Base-by-base conservation (phyloP, 2,888 invertebrate species). In the Aethes cnicana region DNA sequence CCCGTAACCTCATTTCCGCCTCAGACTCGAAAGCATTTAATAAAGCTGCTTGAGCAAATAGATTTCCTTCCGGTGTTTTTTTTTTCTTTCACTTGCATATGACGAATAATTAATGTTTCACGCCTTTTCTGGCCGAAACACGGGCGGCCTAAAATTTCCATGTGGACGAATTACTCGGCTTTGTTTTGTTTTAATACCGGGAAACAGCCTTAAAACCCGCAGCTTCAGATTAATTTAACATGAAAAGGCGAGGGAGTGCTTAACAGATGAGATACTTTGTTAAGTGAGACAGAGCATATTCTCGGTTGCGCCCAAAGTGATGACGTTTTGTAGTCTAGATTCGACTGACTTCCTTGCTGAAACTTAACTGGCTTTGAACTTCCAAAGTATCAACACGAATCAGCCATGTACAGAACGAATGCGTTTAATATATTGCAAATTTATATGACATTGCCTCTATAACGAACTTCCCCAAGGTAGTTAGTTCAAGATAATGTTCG, bases 41-140 rank as follows among this genome's bases (percentile, higher is more conserved):
- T 43, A 37, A 44, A 30, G 50, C 37, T 50, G 23, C 50, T 50
- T 44, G 32, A 44, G 30, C 32, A 44, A 50, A 43, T 36, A 52
- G 20, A 39, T 52, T 32, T 37, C 18, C 37, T 52, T 44, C 44
- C 37, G 32, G 32, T 16, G 14, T 48, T 37, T 52, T 44, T 41
- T 37, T 37, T 44, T 37, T 36, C 9, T 35, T 42, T 49, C 35
- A 44, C 36, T 37, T 50, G 9, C 30, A 30, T 43, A 36, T 35
- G 44, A 14, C 18, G 30, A 28, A 37, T 52, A 44, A 25, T 44
- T 8, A 39, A 44, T 52, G 25, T 39, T 32, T 32, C 50, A 9
- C 43, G 23, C 50, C 39, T 32, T 50, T 50, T 44, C 42, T 25
- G 23, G 3, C 16, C 11, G 18, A 16, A 44, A 32, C 32, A 4